Percentiles rank a stretch among this genome's conserved stretches.
Conservation (phyloP, 1,140 invertebrate genomes). For the Trichomalopsis sarcophagae region DNA sequence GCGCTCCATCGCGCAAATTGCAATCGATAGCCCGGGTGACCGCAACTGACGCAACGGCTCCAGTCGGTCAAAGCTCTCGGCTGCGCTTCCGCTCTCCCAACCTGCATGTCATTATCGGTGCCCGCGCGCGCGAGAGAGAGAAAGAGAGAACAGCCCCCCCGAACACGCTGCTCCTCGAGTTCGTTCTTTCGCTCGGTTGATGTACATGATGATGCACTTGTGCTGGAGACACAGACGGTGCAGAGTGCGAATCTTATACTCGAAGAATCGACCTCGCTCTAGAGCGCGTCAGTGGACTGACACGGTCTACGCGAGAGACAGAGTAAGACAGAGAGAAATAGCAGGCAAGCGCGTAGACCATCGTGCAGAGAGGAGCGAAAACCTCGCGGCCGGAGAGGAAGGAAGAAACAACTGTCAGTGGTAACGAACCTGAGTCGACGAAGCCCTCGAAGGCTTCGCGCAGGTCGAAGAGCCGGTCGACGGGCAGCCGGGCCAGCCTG, state of each 20-base stretch:
- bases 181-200: background rate
- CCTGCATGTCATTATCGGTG: constrained; percentile 51
- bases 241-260: too few species aligned
- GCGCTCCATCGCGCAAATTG: constrained; percentile 42
- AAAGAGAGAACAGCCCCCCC: background rate
- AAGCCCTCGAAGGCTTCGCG: constrained; percentile 71
- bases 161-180: background rate
- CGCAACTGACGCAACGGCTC: constrained; percentile 14
- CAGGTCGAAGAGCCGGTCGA: constrained; percentile 71
- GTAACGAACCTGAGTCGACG: constrained; percentile 74
- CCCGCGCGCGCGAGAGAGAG: background rate
- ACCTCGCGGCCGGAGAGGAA: background rate
- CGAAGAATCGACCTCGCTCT: background rate
- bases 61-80: background rate
- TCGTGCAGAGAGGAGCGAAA: background rate
- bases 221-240: background rate
- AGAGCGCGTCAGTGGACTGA: background rate
- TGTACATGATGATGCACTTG: background rate
- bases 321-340: too few species aligned
- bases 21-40: constrained; percentile 28
- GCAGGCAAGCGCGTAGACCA: background rate
- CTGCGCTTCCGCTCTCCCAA: background rate
- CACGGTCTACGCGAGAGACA: too few species aligned
- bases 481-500: constrained; percentile 66
- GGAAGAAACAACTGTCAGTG: background rate